phyloP scores from a whole-genome alignment of 1,140 invertebrate genomes.

The Achroia grisella region DNA sequence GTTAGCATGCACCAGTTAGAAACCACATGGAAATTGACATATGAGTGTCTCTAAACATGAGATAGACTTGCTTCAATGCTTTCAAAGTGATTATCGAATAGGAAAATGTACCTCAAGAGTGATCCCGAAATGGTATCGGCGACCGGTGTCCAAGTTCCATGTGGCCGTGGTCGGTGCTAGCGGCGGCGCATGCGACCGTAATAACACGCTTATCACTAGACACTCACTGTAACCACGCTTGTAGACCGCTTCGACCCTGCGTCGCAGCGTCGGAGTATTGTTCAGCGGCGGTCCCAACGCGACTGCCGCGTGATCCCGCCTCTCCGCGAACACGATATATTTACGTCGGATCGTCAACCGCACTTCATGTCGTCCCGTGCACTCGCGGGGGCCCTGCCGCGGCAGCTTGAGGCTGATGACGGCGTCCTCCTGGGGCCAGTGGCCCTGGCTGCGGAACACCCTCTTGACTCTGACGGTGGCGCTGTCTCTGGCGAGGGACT shows the following conservation, averaged over 20 bases:
- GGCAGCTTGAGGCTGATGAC: constrained; percentile 52
- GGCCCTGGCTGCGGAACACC: constrained; percentile 47
- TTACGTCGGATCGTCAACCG: constrained; percentile 56
- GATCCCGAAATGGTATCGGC: constrained; percentile 14
- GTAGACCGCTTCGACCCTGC: constrained; percentile 63
- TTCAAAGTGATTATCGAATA: too few species aligned
- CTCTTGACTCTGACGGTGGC: constrained; percentile 56
- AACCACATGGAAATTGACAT: constrained; percentile 25
- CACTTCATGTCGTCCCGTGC: constrained; percentile 62
- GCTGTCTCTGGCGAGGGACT: constrained; percentile 49
- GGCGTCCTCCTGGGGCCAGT: constrained; percentile 57
- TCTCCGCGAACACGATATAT: constrained; percentile 67
- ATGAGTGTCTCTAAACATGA: not conserved
- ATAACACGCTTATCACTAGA: constrained; percentile 18
- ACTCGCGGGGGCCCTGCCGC: constrained; percentile 39
- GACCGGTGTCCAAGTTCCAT: constrained; percentile 34
- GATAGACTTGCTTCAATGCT: constrained; percentile 2
- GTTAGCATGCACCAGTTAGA: constrained; percentile 2
- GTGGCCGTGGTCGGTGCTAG: constrained; percentile 16
- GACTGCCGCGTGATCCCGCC: constrained; percentile 54
- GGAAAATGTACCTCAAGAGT: too few species aligned
- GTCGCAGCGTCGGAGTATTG: constrained; percentile 50
- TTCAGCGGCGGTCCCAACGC: constrained; percentile 58
- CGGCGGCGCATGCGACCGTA: not conserved
- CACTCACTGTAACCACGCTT: constrained; percentile 66